Evolutionary conservation across 2,113 vertebrate genomes (phyloP).

Genomic region (Labrus mixtus): DNA sequence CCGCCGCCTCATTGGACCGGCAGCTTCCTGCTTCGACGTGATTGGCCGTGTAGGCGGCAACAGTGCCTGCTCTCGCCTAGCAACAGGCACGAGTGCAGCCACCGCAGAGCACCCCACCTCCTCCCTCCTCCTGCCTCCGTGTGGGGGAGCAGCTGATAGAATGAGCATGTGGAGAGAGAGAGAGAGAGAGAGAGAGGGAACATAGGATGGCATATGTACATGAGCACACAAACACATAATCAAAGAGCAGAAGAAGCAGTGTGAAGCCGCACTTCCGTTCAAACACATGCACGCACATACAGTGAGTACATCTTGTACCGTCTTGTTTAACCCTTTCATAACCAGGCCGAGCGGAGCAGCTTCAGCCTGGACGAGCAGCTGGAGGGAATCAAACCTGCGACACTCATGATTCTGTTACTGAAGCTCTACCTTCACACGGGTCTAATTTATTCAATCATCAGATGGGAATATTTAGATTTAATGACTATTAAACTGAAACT

Average conservation of each 20-base stretch:
- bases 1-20: conserved; percentile 56
- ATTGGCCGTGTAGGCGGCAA: conserved; percentile 59
- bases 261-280: not conserved
- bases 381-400: conserved; percentile 25
- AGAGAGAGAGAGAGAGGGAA: conserved; percentile 17
- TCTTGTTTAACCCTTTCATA: conserved; percentile 49
- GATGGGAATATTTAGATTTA: no score
- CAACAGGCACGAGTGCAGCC: conserved; percentile 69
- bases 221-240: conserved; percentile 34
- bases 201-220: conserved; percentile 41
- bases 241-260: conserved; percentile 29
- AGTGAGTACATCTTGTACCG: conserved; percentile 40
- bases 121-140: not conserved
- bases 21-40: conserved; percentile 16
- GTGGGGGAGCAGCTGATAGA: conserved; percentile 61
- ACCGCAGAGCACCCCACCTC: conserved; percentile 20
- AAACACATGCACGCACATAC: conserved; percentile 23
- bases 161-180: conserved; percentile 35
- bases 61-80: conserved; percentile 66
- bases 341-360: not conserved
- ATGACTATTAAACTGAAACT: no score
- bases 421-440: not conserved
- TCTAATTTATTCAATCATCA: no score
- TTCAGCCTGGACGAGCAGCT: conserved; percentile 41
- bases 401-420: not conserved